These are phyloP conservation scores for Carposina sasakii DNA, from an alignment of 1,140 invertebrate species.

Conservation along the genomic window DNA sequence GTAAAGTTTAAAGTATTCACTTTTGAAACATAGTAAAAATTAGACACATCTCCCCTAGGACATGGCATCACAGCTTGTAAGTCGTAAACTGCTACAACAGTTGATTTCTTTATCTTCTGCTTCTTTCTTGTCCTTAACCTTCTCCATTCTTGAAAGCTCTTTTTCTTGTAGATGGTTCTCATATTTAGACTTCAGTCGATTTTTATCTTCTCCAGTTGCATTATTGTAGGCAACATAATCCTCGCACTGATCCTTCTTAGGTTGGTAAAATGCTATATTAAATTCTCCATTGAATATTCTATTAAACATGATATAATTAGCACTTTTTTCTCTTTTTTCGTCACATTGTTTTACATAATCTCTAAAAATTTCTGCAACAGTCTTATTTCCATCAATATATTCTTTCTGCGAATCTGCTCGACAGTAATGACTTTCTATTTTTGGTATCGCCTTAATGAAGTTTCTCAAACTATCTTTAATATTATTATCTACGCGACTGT, in stretches of 20 bases:
- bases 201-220: constrained; percentile 31
- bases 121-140: too few relatives aligned
- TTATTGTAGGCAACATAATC: constrained; percentile 38
- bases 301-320: constrained; percentile 35
- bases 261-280: constrained; percentile 47
- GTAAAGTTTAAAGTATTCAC: constrained; percentile 40
- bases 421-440: constrained; percentile 43
- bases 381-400: constrained; percentile 43
- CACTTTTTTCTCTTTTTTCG: constrained; percentile 8
- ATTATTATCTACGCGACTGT: background rate
- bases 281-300: constrained; percentile 41
- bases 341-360: constrained; percentile 32
- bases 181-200: constrained; percentile 12
- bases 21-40: constrained; percentile 58
- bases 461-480: constrained; percentile 14
- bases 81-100: constrained; percentile 36
- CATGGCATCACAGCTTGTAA: constrained; percentile 43
- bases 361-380: constrained; percentile 34
- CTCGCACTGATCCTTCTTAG: constrained; percentile 59
- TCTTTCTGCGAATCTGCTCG: constrained; percentile 30
- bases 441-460: constrained; percentile 39
- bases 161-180: constrained; percentile 30
- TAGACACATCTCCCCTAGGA: constrained; percentile 38
- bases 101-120: too few relatives aligned
- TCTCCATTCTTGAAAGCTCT: constrained; percentile 13